These are phyloP conservation scores for Nasonovia ribisnigri DNA, from an alignment of 2,888 invertebrate species.

Conservation along the genomic window DNA sequence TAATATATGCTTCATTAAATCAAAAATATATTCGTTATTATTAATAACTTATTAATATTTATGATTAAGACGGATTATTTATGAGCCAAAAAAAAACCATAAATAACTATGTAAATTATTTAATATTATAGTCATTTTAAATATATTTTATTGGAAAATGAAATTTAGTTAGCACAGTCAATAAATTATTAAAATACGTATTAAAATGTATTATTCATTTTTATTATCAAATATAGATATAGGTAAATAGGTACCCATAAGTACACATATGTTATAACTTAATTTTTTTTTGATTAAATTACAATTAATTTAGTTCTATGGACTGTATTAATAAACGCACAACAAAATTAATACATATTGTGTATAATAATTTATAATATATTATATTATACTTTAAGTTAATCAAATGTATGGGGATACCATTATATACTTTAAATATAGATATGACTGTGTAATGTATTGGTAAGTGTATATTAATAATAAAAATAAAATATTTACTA, in stretches of 20 bases:
- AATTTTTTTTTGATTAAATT: not conserved
- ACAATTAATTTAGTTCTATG: not conserved
- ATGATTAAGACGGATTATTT: not conserved
- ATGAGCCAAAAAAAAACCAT: not conserved
- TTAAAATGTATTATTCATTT: not conserved
- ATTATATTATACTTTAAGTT: not conserved
- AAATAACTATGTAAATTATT: not conserved
- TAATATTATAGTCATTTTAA: not conserved
- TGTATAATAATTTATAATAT: not conserved
- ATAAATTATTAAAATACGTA: conserved; percentile 25
- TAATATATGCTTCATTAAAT: not conserved
- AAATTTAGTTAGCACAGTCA: not conserved
- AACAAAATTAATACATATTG: not conserved
- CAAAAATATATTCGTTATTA: not conserved
- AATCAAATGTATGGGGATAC: too few species aligned
- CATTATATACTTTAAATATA: not conserved
- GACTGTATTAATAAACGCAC: not conserved
- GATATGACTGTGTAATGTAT: not conserved
- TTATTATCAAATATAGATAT: not conserved
- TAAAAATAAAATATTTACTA: too few species aligned
- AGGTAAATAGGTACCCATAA: too few species aligned
- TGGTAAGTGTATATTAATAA: not conserved
- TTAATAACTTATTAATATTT: not conserved
- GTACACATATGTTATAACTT: not conserved
- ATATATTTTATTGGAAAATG: conserved; percentile 1